Percentiles rank a stretch among this genome's conserved stretches.
Conservation (phyloP, 2,797 vertebrate genomes). For the Protonibea diacanthus region DNA sequence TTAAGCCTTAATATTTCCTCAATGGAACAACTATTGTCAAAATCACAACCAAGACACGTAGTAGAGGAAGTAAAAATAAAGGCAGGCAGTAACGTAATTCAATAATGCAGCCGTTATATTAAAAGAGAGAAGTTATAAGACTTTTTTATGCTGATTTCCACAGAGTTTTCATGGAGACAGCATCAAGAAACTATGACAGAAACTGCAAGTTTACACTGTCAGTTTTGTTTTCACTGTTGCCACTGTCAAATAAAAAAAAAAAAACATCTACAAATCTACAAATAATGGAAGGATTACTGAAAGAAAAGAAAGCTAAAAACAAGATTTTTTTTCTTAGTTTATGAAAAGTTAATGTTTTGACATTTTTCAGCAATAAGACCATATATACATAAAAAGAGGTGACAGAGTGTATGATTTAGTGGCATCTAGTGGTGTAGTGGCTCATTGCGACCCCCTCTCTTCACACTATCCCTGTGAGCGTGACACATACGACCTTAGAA, state of each 20-base stretch:
- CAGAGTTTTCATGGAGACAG: background rate
- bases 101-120: background rate
- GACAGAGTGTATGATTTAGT: too few relatives aligned
- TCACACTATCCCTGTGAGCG: too few relatives aligned
- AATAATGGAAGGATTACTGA: too few relatives aligned
- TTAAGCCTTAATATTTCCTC: background rate
- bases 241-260: too few relatives aligned
- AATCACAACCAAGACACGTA: background rate
- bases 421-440: too few relatives aligned
- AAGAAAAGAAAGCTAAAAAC: background rate
- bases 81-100: background rate
- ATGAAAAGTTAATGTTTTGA: background rate
- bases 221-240: too few relatives aligned
- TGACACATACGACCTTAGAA: too few relatives aligned
- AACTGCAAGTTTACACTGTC: too few relatives aligned
- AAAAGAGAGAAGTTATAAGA: background rate
- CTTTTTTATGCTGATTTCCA: background rate
- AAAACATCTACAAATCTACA: too few relatives aligned
- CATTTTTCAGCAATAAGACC: background rate
- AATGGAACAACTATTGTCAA: background rate
- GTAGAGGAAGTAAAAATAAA: constrained; percentile 8
- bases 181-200: too few relatives aligned
- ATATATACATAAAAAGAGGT: background rate
- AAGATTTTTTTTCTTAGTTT: background rate
- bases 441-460: too few relatives aligned